These are phyloP conservation scores for Cynaeus angustus DNA, from an alignment of 2,888 invertebrate species.

Conservation along the genomic window DNA sequence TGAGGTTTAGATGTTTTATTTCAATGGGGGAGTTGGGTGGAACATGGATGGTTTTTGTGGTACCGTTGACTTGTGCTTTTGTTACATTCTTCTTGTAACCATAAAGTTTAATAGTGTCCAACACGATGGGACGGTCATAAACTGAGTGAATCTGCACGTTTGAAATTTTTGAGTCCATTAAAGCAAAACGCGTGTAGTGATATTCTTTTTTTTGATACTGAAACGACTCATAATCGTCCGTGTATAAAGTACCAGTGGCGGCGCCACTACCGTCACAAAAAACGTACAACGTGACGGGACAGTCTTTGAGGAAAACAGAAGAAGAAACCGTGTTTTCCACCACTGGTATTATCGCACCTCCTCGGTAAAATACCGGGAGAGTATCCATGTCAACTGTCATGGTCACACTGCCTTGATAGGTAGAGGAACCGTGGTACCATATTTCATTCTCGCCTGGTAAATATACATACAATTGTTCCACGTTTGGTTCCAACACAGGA, in stretches of 20 bases:
- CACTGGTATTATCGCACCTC: slow-evolving; percentile 62
- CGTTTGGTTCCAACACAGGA: slow-evolving; percentile 87
- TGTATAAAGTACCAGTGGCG: slow-evolving; percentile 30
- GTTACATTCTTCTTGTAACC: slow-evolving; percentile 3
- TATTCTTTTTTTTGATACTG: slow-evolving; percentile 23
- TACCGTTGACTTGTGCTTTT: neutral
- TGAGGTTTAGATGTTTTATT: slow-evolving; percentile 6
- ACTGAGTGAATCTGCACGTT: neutral
- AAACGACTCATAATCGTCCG: slow-evolving; percentile 33
- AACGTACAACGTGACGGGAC: slow-evolving; percentile 59
- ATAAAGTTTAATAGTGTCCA: slow-evolving; percentile 13
- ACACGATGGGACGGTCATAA: neutral
- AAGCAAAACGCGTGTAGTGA: slow-evolving; percentile 3
- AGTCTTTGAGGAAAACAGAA: slow-evolving; percentile 55
- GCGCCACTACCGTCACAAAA: slow-evolving; percentile 52
- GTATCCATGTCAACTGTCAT: slow-evolving; percentile 51
- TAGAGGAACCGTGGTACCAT: slow-evolving; percentile 79
- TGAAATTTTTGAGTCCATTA: slow-evolving; percentile 9
- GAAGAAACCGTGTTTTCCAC: slow-evolving; percentile 55
- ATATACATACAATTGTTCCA: slow-evolving; percentile 83
- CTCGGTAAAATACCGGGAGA: slow-evolving; percentile 63
- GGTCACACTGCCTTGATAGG: neutral
- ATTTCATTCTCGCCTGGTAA: slow-evolving; percentile 83
- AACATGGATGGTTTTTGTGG: neutral
- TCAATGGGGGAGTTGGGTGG: neutral